Evolutionary conservation across 2,888 invertebrate species (phyloP).

Genomic region (Limnephilus auricula): DNA sequence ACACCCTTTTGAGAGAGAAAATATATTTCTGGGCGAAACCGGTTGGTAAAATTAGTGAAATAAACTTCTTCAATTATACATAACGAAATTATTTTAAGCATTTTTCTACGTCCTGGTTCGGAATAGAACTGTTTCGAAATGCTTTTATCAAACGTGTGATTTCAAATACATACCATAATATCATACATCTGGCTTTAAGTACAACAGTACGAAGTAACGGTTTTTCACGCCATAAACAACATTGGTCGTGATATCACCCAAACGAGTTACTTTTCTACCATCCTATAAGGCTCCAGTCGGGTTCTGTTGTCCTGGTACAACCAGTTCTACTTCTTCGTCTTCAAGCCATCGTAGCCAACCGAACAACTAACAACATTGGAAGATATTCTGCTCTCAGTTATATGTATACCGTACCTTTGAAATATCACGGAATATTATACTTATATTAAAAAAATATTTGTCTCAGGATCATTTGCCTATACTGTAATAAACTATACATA

Average conservation of each 20-base stretch:
- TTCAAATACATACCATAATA: background rate
- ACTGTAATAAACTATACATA: no score
- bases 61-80: background rate
- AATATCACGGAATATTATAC: no score
- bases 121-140: background rate
- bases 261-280: background rate
- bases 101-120: no score
- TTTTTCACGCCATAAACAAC: background rate
- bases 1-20: no score
- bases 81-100: no score
- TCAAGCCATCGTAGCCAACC: background rate
- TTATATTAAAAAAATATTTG: no score
- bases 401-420: no score
- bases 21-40: background rate
- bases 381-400: background rate
- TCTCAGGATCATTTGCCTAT: no score
- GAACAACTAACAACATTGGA: background rate
- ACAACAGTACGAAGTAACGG: background rate
- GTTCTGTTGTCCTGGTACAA: slow-evolving; percentile 11
- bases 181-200: background rate
- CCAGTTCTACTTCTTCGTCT: slow-evolving; percentile 22
- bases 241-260: background rate
- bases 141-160: background rate
- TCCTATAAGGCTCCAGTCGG: background rate
- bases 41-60: background rate